Evolutionary conservation across 2,888 invertebrate species (phyloP), one percentile per base, ranked within the genome.

Genomic region (Kryphioiulus occultus): DNA sequence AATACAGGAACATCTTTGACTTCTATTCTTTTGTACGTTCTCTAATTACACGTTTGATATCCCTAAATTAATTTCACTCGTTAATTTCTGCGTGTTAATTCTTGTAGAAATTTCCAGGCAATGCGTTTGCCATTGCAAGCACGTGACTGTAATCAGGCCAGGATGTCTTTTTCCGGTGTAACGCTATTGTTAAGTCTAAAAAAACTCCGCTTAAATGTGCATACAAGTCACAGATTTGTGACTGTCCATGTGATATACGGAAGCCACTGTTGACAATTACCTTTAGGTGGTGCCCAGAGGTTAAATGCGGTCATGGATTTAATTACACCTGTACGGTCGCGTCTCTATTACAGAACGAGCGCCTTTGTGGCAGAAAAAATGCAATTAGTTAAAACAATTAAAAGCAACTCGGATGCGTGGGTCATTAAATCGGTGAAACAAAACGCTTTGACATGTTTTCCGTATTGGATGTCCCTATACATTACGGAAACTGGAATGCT

Each of bases 361-460:
- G 22, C 10, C 1, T 59, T 22, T 59, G 59, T 9, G 22, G 59
- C 7, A 59, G 12, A 78, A 30, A 78, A 78, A 78, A 15, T 30
- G 78, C 78, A 78, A 78, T 78, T 78, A 78, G 78, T 78, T 78
- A 30, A 22, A 78, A 78, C 78, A 78, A 78, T 78, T 78, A 78
- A 78, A 78, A 26, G 1, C 15, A 78, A 53, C 30, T 78, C 22
- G 30, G 15, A 1, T 78, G 26, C 15, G 12, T 78, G 78, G 78
- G 78, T 78, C 78, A 78, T 78, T 26, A 78, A 78, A 78, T 78
- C 78, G 22, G 26, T 10, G 68, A 26, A 9, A 30, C 78, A 78
- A 30, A 78, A 78, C 30, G 78, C 12, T 78, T 30, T 78, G 78
- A n/a, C 78, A 15, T 30, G 78, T 78, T 78, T 78, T 15, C 78